Evolutionary conservation across 2,888 invertebrate genomes (phyloP).

Genomic region (Kryphioiulus occultus): DNA sequence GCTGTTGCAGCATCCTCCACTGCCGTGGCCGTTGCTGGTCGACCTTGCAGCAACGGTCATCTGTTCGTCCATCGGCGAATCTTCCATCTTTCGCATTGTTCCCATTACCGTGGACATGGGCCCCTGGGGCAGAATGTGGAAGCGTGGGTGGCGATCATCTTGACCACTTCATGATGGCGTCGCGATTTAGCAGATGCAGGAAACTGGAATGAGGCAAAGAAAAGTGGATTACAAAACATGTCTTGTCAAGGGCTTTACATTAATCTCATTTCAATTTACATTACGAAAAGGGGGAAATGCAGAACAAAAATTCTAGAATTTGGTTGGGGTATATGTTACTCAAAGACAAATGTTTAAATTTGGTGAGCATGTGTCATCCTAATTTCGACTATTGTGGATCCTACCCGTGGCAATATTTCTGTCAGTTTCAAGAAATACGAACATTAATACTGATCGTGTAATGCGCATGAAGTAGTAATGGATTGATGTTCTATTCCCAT

Average conservation of each 20-base stretch:
- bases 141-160: neutral
- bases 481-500: too few species aligned
- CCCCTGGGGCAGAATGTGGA: neutral
- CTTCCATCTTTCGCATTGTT: constrained; percentile 48
- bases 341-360: neutral
- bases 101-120: constrained; percentile 44
- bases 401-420: too few species aligned
- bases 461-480: too few species aligned
- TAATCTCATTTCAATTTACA: too few species aligned
- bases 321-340: neutral
- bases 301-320: too few species aligned
- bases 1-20: neutral
- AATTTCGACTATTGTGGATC: too few species aligned
- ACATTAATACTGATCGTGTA: too few species aligned
- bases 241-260: too few species aligned
- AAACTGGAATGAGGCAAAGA: neutral
- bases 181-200: neutral
- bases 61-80: constrained; percentile 43
- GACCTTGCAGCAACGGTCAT: neutral
- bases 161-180: neutral
- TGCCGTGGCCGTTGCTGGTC: neutral
- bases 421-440: too few species aligned
- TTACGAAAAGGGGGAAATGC: too few species aligned
- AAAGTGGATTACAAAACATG: neutral
- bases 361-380: neutral